Conservation (phyloP, 2,888 invertebrate genomes). For the Spodoptera picta region DNA sequence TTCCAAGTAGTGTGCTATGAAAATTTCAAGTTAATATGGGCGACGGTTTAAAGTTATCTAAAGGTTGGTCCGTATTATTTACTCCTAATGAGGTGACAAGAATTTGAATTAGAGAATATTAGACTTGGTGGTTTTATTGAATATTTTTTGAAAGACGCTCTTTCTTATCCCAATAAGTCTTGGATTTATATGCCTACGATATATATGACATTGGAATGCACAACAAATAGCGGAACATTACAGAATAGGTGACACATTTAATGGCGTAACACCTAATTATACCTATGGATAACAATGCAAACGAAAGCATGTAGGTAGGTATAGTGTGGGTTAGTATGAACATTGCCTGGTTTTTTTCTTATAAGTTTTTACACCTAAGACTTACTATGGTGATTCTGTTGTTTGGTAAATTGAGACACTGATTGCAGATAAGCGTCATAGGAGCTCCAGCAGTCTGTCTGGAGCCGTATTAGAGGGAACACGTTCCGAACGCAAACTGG, state of each 20-base stretch:
- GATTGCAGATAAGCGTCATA: slow-evolving; percentile 81
- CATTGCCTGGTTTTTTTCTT: too few relatives aligned
- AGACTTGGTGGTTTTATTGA: neutral
- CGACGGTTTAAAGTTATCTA: slow-evolving; percentile 79
- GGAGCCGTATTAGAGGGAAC: slow-evolving; percentile 74
- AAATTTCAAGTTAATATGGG: slow-evolving; percentile 85
- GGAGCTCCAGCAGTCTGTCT: slow-evolving; percentile 82
- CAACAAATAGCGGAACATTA: too few relatives aligned
- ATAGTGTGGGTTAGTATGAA: too few relatives aligned
- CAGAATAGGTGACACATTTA: too few relatives aligned
- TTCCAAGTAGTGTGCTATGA: slow-evolving; percentile 75
- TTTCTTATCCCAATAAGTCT: too few relatives aligned
- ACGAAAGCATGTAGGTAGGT: too few relatives aligned
- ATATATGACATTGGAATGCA: too few relatives aligned
- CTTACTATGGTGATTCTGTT: too few relatives aligned
- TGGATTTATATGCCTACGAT: too few relatives aligned
- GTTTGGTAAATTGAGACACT: neutral
- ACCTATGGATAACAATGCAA: too few relatives aligned
- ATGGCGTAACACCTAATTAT: too few relatives aligned
- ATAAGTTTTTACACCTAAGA: too few relatives aligned
- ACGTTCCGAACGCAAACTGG: slow-evolving; percentile 80
- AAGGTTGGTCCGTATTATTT: slow-evolving; percentile 66
- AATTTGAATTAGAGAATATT: neutral
- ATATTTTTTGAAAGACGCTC: neutral
- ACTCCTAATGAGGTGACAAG: neutral